Evolutionary conservation across 1,140 invertebrate genomes (phyloP), one percentile per base, ranked within the genome.

Genomic region (Atta colombica): DNA sequence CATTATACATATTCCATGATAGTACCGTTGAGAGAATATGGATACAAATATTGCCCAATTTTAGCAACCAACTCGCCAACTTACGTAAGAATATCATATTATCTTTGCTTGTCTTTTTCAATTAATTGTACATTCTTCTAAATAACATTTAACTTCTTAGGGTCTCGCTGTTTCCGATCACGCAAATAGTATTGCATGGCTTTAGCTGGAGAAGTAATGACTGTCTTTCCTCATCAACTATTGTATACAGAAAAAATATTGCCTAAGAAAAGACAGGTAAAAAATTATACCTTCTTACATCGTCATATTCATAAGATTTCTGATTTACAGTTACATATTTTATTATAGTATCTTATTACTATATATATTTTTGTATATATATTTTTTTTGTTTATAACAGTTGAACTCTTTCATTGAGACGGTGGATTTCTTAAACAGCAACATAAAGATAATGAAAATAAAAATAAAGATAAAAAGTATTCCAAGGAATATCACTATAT

Each of bases 121-220:
- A 10, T 39, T 39, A 61, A 77, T 51, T 61, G 28, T 53, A 16
- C 5, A 55, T 5, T 51, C 25, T 77, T 18, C 18, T 88, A 31
- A 68, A 63, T 86, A 45, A 86, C 31, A 28, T 71, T 87, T 53
- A 77, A 82, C 84, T 61, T 80, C 86, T 51, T 72, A 93, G 93
- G 35, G 89, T 6, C 77, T 95, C 35, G 82, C 89, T 3, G 80
- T 90, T 53, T 95, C 93, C 39, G 95, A 95, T 85, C 92, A 92
- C 89, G 92, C 93, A 2, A 96, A 96, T 88, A 92, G 93, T 25
- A 88, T 96, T 35, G 94, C 94, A 95, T 77, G 94, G 94, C 94
- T 71, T 87, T 94, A 49, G 93, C 95, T 77, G 96, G 96, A 39
- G 95, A 96, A 88, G 86, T 96, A 74, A 80, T 93, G 55, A 91